Evolutionary conservation across 2,113 vertebrate species (phyloP).

Genomic region (Anas platyrhynchos): DNA sequence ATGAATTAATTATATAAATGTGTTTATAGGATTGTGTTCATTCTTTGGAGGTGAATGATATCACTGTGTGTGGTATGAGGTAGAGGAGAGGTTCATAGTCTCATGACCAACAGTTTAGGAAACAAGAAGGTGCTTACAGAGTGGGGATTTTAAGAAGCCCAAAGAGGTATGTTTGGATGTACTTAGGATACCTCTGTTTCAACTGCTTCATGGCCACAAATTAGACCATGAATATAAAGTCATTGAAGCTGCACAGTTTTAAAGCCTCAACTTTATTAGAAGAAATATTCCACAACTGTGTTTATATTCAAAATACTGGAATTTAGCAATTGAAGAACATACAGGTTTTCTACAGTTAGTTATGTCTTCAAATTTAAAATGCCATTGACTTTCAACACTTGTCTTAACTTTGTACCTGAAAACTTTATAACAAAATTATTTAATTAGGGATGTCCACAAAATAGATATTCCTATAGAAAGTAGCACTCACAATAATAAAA

Average conservation of each 20-base stretch:
- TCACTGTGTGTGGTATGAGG: not conserved
- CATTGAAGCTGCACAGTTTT: not conserved
- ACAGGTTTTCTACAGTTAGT: not conserved
- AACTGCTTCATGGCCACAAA: not conserved
- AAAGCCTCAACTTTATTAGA: not conserved
- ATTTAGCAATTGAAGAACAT: not conserved
- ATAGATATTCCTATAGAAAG: not conserved
- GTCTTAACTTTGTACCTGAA: not conserved
- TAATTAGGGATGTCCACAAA: not conserved
- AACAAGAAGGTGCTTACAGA: not conserved
- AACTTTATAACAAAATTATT: not conserved
- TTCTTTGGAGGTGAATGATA: not conserved
- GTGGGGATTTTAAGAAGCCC: not conserved
- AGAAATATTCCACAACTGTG: not conserved
- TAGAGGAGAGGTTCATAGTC: not conserved
- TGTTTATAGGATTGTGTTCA: not conserved
- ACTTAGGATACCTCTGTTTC: not conserved
- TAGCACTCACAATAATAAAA: not conserved
- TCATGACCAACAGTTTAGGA: not conserved
- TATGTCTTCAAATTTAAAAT: not conserved
- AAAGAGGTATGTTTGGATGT: not conserved
- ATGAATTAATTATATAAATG: no score
- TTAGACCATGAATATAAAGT: not conserved
- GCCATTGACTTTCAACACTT: rapidly evolving
- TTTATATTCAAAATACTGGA: not conserved